These are phyloP conservation scores for Aphelocoma californica DNA, from an alignment of 2,797 vertebrate genomes.

Conservation along the genomic window DNA sequence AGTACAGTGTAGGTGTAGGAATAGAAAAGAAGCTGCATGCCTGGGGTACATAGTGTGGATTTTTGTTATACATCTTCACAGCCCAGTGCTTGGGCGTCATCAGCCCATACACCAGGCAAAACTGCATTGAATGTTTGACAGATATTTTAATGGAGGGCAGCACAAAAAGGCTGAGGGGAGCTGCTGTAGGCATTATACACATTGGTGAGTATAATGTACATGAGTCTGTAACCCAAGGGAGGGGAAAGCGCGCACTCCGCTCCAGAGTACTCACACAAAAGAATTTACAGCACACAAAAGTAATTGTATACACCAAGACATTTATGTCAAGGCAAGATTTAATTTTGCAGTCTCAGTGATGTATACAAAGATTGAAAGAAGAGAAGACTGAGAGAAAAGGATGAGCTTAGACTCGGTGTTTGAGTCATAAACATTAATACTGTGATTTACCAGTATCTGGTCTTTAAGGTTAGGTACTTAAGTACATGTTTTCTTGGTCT, in stretches of 20 bases:
- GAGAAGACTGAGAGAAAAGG: background rate
- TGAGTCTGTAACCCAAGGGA: background rate
- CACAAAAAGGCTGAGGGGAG: background rate
- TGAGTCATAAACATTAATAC: background rate
- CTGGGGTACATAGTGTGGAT: background rate
- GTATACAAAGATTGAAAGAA: background rate
- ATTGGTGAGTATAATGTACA: too few relatives aligned
- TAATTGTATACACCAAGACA: background rate
- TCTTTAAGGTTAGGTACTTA: background rate
- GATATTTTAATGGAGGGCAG: background rate
- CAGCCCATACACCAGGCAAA: background rate
- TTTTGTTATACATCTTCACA: background rate
- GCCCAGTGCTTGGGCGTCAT: background rate
- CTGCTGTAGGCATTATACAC: background rate
- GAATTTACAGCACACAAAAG: background rate
- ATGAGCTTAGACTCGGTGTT: background rate
- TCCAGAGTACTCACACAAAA: background rate
- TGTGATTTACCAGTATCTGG: background rate
- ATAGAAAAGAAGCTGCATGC: background rate
- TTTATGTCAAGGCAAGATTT: background rate
- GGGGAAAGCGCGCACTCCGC: rapidly evolving
- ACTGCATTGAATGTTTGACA: background rate
- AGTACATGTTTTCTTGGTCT: background rate
- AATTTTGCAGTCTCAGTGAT: background rate
- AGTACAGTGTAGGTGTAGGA: background rate